These are phyloP conservation scores for Endomychus coccineus DNA, from an alignment of 2,888 invertebrate genomes.

Conservation along the genomic window DNA sequence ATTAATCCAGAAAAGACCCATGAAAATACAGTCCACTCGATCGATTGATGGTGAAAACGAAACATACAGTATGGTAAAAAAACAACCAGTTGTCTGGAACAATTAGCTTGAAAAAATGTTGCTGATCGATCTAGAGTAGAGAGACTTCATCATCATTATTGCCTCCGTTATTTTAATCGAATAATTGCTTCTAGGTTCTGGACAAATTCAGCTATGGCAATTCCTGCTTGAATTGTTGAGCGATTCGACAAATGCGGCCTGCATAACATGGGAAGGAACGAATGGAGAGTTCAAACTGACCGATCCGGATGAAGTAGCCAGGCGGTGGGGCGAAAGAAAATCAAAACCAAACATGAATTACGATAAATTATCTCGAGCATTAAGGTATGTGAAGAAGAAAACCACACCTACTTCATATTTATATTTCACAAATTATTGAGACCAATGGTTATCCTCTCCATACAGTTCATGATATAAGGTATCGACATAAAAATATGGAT, in stretches of 20 bases:
- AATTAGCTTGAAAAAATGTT: no score
- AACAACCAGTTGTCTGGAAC: no score
- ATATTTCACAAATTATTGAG: background rate
- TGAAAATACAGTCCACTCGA: no score
- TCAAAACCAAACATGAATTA: constrained; percentile 99
- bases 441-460: background rate
- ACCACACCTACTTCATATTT: background rate
- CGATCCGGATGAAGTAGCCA: constrained; percentile 96
- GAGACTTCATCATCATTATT: no score
- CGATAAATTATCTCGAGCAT: constrained; percentile 94
- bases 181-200: constrained; percentile 74
- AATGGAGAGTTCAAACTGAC: constrained; percentile 98
- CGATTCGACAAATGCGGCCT: constrained; percentile 90
- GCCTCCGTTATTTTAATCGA: no score
- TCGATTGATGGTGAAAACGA: no score
- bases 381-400: constrained; percentile 59
- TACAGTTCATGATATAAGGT: no score
- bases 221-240: constrained; percentile 94
- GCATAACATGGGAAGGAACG: constrained; percentile 98
- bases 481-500: no score
- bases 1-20: no score
- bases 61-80: no score
- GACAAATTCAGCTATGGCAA: constrained; percentile 99
- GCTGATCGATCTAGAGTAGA: no score
- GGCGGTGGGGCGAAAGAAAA: constrained; percentile 98